Base-by-base conservation (phyloP, 2,888 invertebrate genomes). In the Cordilura impudica region DNA sequence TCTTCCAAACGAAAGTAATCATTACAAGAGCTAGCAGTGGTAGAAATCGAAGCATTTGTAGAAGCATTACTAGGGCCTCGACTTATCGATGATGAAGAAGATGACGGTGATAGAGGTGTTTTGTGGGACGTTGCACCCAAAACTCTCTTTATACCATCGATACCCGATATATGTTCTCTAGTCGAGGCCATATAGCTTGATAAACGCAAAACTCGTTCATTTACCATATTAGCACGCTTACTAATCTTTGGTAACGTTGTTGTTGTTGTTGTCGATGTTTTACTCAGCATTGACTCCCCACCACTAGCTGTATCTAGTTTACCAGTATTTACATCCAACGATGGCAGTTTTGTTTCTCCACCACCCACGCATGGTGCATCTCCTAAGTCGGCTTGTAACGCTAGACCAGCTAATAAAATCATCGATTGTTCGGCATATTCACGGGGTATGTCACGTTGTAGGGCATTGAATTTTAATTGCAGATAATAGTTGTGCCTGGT, bases 401-500 rank as follows among this genome's bases (percentile, higher is more conserved):
- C 97, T 86, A 96, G 92, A 16, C 96, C 97, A 53, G 97, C 97
- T 86, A 98, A 92, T 82, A 95, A 92, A 87, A 97, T 94, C 84
- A 94, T 90, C 63, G 94, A 93, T 89, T 93, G 93, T 77, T 92
- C 92, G 47, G 88, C 86, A 83, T 89, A 89, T 63, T 90, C 90
- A 65, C 91, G 91, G 54, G 88, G 91, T 83, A 89, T 92, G 89
- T 93, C 94, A 88, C 94, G 92, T 77, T 93, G 92, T 80, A 93
- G 92, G 81, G 94, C 92, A 91, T 99, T 99, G 91, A 96, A 94
- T 82, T 97, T 95, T 88, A 99, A 91, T 91, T 99, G 98, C 85
- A 97, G 92, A 91, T 97, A 99, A 91, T 98, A 99, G 88, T 98
- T 95, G 89, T 97, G 96, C 76, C 97, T 93, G 67, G 97, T 96